These are phyloP conservation scores for Diaperis boleti DNA, from an alignment of 2,888 invertebrate species.

Conservation along the genomic window DNA sequence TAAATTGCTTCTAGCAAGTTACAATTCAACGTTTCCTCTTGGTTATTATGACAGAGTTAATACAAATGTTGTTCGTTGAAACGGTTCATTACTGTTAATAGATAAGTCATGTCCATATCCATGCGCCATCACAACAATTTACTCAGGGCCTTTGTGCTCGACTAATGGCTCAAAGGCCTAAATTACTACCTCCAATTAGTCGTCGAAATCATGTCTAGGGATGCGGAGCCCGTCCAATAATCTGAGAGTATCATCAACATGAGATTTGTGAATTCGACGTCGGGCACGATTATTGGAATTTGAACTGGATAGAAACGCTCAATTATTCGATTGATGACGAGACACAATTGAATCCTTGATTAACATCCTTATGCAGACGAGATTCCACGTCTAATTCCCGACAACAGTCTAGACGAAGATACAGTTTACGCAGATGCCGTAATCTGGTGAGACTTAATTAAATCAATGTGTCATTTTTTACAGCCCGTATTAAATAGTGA, in stretches of 20 bases:
- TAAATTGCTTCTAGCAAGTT: constrained; percentile 3
- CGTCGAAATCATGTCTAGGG: constrained; percentile 26
- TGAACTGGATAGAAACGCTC: constrained; percentile 25
- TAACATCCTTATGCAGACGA: constrained; percentile 36
- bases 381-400: constrained; percentile 20
- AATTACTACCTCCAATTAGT: constrained; percentile 43
- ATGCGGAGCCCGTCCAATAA: constrained; percentile 31
- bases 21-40: constrained; percentile 14
- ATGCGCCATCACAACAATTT: constrained; percentile 29
- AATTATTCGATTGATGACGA: constrained; percentile 31
- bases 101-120: constrained; percentile 28
- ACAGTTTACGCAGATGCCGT: neutral
- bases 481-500: too few species aligned
- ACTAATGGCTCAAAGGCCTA: constrained; percentile 41
- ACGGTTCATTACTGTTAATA: constrained; percentile 31
- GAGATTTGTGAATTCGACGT: constrained; percentile 33
- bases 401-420: constrained; percentile 22
- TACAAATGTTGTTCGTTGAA: constrained; percentile 25
- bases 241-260: constrained; percentile 36
- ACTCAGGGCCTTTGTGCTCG: constrained; percentile 30
- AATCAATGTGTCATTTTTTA: too few species aligned
- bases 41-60: constrained; percentile 18
- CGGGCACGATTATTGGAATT: constrained; percentile 35
- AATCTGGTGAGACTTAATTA: too few species aligned
- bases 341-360: constrained; percentile 40